Percentiles rank a stretch among this genome's conserved stretches.
Evolutionary conservation across 2,797 vertebrate genomes (phyloP).

Genomic region (Paguma larvata): DNA sequence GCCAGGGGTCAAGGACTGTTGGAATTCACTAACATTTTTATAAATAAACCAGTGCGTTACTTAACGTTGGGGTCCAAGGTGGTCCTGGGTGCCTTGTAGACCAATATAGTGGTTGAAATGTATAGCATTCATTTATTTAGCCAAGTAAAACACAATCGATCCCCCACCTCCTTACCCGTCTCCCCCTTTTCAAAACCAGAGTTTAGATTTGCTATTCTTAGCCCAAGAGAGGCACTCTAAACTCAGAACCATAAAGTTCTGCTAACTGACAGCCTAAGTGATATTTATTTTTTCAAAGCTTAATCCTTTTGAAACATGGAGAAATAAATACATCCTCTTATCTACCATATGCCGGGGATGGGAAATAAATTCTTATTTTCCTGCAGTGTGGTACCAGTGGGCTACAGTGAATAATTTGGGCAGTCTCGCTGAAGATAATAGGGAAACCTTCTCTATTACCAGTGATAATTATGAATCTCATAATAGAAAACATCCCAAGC

Average conservation of each 20-base stretch:
- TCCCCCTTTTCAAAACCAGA: conserved; percentile 63
- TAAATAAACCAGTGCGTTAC: conserved; percentile 87
- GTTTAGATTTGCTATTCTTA: conserved; percentile 87
- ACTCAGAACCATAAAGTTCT: conserved; percentile 88
- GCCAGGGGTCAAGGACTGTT: conserved; percentile 89
- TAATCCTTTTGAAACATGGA: conserved; percentile 92
- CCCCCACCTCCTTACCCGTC: not conserved
- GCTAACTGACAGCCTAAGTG: conserved; percentile 90
- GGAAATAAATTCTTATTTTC: conserved; percentile 92
- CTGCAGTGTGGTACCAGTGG: conserved; percentile 85
- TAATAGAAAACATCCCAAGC: conserved; percentile 89
- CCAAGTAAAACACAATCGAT: conserved; percentile 86
- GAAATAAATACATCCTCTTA: conserved; percentile 93
- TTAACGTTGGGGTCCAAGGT: conserved; percentile 84
- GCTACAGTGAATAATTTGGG: conserved; percentile 90
- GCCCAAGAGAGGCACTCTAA: conserved; percentile 86
- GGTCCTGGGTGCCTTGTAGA: conserved; percentile 83
- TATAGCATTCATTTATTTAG: conserved; percentile 88
- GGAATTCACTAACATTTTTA: conserved; percentile 87
- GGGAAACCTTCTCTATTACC: conserved; percentile 90
- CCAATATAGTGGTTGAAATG: conserved; percentile 86
- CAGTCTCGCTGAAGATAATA: conserved; percentile 89
- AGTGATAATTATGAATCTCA: conserved; percentile 91
- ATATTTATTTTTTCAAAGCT: conserved; percentile 91
- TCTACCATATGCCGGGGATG: conserved; percentile 90